Conservation (phyloP, 23 tunicate species). For the Ciona savignyi region DNA sequence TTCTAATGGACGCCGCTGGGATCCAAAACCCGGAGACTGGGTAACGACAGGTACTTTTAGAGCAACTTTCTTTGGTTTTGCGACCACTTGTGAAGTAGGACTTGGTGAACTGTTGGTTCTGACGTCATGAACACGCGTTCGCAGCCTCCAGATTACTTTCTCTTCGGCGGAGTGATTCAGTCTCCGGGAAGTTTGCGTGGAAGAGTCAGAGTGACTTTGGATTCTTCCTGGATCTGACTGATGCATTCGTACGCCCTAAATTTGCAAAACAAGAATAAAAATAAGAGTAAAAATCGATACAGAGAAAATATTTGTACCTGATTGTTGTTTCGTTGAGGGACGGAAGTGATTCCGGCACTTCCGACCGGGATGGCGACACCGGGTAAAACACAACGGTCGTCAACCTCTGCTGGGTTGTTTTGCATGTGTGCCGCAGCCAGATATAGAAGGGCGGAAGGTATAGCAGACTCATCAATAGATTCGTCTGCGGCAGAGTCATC, state of each 20-base stretch:
- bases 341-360: not conserved
- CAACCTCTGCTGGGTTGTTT: not conserved
- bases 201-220: constrained; percentile 34
- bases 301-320: no score
- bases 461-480: not conserved
- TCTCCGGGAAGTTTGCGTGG: constrained; percentile 57
- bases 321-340: not conserved
- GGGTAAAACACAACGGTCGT: not conserved
- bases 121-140: constrained; percentile 47
- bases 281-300: no score
- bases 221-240: not conserved
- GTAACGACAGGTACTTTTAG: constrained; percentile 55
- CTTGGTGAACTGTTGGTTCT: constrained; percentile 23
- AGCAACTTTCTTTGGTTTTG: constrained; percentile 17
- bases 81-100: constrained; percentile 7
- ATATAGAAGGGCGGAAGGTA: constrained; percentile 11
- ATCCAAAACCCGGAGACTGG: constrained; percentile 48
- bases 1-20: constrained; percentile 33
- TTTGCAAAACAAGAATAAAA: no score
- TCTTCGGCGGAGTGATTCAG: constrained; percentile 40
- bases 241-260: not conserved
- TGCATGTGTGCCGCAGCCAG: constrained; percentile 13
- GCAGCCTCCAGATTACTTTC: constrained; percentile 81
- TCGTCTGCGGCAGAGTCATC: no score
- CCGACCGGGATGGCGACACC: not conserved